A percentile compares a stretch with the other conserved stretches of the same genome.
Conservation (phyloP, 2,797 vertebrate genomes). For the Rhincodon typus region DNA sequence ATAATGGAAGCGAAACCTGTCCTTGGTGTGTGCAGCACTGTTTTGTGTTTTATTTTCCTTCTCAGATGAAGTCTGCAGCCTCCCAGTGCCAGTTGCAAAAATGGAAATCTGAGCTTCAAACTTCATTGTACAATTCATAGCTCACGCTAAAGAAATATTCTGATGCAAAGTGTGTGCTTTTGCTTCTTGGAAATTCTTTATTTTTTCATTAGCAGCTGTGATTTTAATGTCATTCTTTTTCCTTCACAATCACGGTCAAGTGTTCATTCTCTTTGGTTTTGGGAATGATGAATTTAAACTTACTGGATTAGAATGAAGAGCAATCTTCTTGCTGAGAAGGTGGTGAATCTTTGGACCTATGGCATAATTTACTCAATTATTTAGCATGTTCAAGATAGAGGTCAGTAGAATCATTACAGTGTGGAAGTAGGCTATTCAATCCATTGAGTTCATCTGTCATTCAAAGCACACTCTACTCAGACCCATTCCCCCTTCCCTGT, state of each 20-base stretch:
- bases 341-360: too few species aligned
- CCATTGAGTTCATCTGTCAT: too few species aligned
- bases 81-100: slow-evolving; percentile 38
- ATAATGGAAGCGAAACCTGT: neutral
- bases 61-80: neutral
- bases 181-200: neutral
- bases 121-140: slow-evolving; percentile 19
- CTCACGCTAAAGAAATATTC: neutral
- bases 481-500: too few species aligned
- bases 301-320: neutral
- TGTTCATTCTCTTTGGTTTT: slow-evolving; percentile 5
- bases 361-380: too few species aligned
- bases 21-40: neutral
- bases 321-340: too few species aligned
- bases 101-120: slow-evolving; percentile 52
- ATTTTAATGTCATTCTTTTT: neutral
- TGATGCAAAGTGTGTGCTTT: slow-evolving; percentile 11
- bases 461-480: too few species aligned
- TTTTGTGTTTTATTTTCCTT: neutral
- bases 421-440: too few species aligned
- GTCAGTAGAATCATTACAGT: too few species aligned
- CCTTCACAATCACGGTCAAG: neutral
- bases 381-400: too few species aligned
- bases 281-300: neutral
- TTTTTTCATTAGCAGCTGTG: neutral